Conservation (phyloP, 2,888 invertebrate genomes). For the Bombylius discolor region DNA sequence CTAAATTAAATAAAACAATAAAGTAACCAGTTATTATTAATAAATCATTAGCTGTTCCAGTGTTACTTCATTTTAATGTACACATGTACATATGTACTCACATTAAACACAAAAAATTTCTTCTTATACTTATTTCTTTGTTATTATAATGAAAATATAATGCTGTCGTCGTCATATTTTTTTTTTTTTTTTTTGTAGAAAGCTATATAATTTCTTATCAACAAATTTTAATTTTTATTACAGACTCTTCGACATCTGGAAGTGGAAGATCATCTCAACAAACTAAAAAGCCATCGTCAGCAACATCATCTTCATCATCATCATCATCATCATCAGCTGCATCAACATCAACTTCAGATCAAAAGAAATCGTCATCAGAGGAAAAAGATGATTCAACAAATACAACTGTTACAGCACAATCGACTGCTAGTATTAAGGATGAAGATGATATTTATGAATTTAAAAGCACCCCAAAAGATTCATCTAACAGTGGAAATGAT, state of each 20-base stretch:
- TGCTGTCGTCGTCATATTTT: no score
- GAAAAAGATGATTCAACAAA: constrained; percentile 10
- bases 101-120: no score
- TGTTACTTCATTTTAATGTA: no score
- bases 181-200: no score
- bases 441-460: constrained; percentile 19
- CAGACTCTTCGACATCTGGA: neutral
- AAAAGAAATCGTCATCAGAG: constrained; percentile 10
- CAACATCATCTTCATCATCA: neutral
- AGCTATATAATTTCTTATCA: no score
- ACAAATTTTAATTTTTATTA: neutral
- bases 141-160: neutral
- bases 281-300: neutral
- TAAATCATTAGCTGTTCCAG: no score
- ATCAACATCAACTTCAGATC: constrained; percentile 9
- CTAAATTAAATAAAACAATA: no score
- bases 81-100: no score
- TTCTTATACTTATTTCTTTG: no score
- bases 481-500: constrained; percentile 14
- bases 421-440: constrained; percentile 12
- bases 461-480: constrained; percentile 21
- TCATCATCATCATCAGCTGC: neutral
- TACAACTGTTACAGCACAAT: constrained; percentile 1
- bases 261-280: constrained; percentile 7
- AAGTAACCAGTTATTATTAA: no score